Conservation (phyloP, 2,113 vertebrate genomes). For the Sorex araneus region DNA sequence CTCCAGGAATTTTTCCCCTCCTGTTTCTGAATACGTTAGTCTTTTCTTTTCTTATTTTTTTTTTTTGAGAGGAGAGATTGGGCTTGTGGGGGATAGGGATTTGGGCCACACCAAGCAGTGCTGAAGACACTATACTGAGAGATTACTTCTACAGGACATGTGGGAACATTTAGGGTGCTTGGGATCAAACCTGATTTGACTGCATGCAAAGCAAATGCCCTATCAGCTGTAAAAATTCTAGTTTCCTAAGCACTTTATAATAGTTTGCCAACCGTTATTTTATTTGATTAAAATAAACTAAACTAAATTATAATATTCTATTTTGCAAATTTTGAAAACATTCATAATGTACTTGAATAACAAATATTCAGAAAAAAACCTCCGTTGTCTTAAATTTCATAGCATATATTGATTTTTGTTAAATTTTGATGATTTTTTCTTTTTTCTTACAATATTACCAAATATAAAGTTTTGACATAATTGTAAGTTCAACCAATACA, state of each 20-base stretch:
- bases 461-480: slow-evolving; percentile 68
- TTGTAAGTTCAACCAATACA: slow-evolving; percentile 74
- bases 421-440: slow-evolving; percentile 54
- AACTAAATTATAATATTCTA: slow-evolving; percentile 10
- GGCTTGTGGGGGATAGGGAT: too few relatives aligned
- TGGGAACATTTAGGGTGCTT: too few relatives aligned
- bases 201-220: too few relatives aligned
- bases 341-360: not conserved
- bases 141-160: too few relatives aligned
- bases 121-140: too few relatives aligned
- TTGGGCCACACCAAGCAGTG: too few relatives aligned
- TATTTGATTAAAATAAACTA: slow-evolving; percentile 61
- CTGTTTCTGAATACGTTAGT: not conserved
- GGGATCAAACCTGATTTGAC: too few relatives aligned
- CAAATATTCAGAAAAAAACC: slow-evolving; percentile 52
- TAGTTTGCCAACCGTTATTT: slow-evolving; percentile 15
- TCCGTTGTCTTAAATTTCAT: slow-evolving; percentile 55
- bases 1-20: not conserved
- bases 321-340: not conserved
- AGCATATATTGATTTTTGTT: not conserved
- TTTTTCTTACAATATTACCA: slow-evolving; percentile 60
- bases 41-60: too few relatives aligned
- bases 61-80: too few relatives aligned
- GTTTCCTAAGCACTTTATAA: not conserved
- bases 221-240: too few relatives aligned